These are phyloP conservation scores for Calcarius lapponicus DNA, from an alignment of 2,797 vertebrate genomes.

Conservation along the genomic window DNA sequence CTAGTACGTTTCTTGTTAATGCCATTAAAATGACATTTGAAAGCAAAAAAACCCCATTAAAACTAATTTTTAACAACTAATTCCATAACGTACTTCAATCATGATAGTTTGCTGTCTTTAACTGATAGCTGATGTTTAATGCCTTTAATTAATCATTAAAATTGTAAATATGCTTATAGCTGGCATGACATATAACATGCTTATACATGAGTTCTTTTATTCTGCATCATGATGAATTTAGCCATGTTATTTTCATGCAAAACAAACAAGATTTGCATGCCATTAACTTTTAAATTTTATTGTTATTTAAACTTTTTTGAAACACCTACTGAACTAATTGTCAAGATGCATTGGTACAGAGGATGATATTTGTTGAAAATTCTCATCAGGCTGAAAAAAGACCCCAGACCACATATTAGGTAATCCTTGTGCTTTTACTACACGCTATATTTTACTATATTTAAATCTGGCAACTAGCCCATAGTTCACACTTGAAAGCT, in stretches of 20 bases:
- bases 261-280: background rate
- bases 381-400: background rate
- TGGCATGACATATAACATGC: background rate
- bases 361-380: background rate
- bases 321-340: background rate
- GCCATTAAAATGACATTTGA: background rate
- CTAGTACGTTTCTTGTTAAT: background rate
- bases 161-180: background rate
- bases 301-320: background rate
- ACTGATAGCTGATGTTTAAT: background rate
- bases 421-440: background rate
- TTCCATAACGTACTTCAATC: background rate
- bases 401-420: background rate
- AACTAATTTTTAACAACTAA: background rate
- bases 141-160: background rate
- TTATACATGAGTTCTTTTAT: background rate
- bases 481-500: background rate
- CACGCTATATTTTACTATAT: background rate
- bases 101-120: background rate
- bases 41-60: background rate
- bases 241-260: background rate
- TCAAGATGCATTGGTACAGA: rapidly evolving
- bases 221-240: background rate
- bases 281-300: background rate
- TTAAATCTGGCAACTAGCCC: background rate